Evolutionary conservation across 2,113 vertebrate genomes (phyloP), one percentile per base, ranked within the genome.

Genomic region (Silurus meridionalis): DNA sequence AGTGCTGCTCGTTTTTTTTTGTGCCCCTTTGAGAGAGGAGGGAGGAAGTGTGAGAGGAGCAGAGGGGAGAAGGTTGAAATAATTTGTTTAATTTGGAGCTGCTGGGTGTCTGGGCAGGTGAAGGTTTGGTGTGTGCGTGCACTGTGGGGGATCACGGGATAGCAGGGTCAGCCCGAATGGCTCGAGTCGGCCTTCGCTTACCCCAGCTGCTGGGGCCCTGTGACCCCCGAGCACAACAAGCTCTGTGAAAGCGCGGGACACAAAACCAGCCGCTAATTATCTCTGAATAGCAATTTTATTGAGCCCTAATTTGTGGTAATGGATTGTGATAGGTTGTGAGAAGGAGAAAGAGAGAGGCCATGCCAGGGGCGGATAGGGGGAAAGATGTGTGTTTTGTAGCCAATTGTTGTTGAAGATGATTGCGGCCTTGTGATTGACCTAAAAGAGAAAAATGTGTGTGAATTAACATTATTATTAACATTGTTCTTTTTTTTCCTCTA

Each of bases 251-350:
- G 91, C 79, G 66, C 0, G 69, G 91, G 90, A 92, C 92, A 91
- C 91, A 94, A 95, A 93, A 93, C 93, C 93, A 92, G 90, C 93
- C 90, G 92, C 94, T 97, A 96, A 96, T 96, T 97, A 96, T 95
- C 95, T 95, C 94, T 95, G 95, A 97, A 96, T 96, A 95, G 93
- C 93, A 96, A 95, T 95, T 95, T 94, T 95, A 96, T 94, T 95
- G 94, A 95, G 95, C 93, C 93, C 96, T 96, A 95, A 96, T 96
- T 96, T 96, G 95, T 92, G 94, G 94, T 96, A 96, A 96, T 95
- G 94, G 94, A 95, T 94, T 95, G 94, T 96, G 94, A 96, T 95
- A 93, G 94, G 94, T 94, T 92, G 93, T 91, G 77, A 91, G 87
- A 91, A 91, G 92, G 84, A 91, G 90, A 91, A 83, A 37, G 83